Conservation (phyloP, 2,797 vertebrate species). For the Brachyalestes nurse region DNA sequence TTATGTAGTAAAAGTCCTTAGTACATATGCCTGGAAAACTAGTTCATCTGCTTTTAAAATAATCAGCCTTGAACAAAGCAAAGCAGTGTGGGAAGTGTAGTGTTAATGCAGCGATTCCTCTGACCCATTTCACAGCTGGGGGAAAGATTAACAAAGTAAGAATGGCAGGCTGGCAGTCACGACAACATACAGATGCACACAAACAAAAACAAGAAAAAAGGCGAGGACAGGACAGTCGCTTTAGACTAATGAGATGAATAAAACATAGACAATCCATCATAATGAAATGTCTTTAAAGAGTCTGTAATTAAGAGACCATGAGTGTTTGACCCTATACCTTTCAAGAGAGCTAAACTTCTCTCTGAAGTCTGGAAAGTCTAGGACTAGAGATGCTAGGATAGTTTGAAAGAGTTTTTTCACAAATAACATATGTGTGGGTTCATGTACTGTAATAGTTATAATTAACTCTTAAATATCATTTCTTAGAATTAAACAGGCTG, state of each 20-base stretch:
- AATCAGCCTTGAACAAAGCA: not conserved
- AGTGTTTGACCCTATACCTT: no score
- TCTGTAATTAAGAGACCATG: not conserved
- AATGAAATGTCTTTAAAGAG: not conserved
- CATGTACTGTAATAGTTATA: no score
- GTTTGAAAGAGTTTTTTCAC: no score
- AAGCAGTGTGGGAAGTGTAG: conserved; percentile 7
- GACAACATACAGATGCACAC: conserved; percentile 25
- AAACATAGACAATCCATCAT: not conserved
- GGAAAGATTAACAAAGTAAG: not conserved
- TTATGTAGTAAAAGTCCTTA: no score
- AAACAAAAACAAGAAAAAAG: conserved; percentile 16
- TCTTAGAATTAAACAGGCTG: no score
- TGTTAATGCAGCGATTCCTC: not conserved
- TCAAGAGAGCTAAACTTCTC: no score
- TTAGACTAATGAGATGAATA: not conserved
- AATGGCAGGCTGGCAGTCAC: conserved; percentile 2
- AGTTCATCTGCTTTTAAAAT: not conserved
- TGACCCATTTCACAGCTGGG: conserved; percentile 3
- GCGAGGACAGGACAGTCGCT: not conserved
- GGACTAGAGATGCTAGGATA: no score
- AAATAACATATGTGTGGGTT: no score
- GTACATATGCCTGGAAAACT: not conserved
- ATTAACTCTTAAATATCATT: no score
- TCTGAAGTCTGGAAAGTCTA: no score